Base-by-base conservation (phyloP, 2,797 vertebrate genomes). In the Mus spretus region DNA sequence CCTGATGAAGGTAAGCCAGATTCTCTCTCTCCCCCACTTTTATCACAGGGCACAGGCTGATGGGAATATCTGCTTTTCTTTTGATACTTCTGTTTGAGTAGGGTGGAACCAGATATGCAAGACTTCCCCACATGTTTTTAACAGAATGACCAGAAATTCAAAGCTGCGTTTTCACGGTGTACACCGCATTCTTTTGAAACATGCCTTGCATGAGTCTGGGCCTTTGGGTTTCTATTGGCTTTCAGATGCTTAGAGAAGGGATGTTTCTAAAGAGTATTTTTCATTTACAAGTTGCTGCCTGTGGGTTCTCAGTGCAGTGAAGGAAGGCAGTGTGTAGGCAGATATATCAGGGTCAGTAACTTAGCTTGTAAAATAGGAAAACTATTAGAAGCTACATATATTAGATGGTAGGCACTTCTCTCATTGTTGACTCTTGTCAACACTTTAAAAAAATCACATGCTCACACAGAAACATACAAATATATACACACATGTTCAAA, bases 1-100 rank as follows among this genome's bases (percentile, higher is more conserved):
- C 94, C 98, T 0, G 99, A 99, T 50, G 99, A 99, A 96, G 99
- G 99, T 99, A 99, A 5, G 0, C 0, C 0, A 11, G 1, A 20
- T 61, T 75, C 24, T 72, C 0, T 31, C 72, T 75, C 31, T 55
- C 17, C 20, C 20, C 28, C 34, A 17, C 40, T n/a, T 40, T 53
- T 22, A 44, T 37, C 31, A 8, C 20, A 61, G 77, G 82, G 15
- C 26, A 5, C 14, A 8, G 90, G 20, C 26, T 44, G 17, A 24
- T 89, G 67, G 74, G 34, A 92, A 37, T 59, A 4, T 59, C 2
- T 59, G 47, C 7, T n/a, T 44, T 44, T 24, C 0, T 89, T 94
- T 90, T 82, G 67, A 24, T 87, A 1, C 53, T 70, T 92, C 78
- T 26, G 11, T 89, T 90, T 57, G 55, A 85, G 28, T 31, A 86